phyloP scores from a whole-genome alignment of 2,888 invertebrate species.

The Epiperipatus broadwayi region DNA sequence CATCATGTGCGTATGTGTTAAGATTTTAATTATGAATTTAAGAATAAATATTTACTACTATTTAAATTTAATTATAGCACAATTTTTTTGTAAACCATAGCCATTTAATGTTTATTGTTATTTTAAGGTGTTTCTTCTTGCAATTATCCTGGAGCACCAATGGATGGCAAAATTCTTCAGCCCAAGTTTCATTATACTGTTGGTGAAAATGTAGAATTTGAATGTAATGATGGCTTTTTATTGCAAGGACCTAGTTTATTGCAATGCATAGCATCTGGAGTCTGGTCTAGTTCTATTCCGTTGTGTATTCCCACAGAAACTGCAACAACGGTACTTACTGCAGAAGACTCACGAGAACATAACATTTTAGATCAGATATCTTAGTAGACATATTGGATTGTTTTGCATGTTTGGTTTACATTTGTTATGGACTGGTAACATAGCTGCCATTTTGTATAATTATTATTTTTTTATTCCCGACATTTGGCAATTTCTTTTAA shows the following conservation, averaged over 20 bases:
- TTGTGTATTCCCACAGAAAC: conserved; percentile 37
- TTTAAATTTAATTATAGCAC: neutral
- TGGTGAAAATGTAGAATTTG: conserved; percentile 62
- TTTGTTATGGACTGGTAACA: too few species aligned
- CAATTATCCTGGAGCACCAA: conserved; percentile 66
- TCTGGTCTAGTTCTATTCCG: conserved; percentile 68
- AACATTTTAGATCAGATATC: too few species aligned
- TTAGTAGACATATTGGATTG: too few species aligned
- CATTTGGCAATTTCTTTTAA: too few species aligned
- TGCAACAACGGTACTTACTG: too few species aligned
- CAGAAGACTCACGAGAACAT: too few species aligned
- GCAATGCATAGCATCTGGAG: conserved; percentile 56
- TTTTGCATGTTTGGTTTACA: too few species aligned
- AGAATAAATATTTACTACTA: neutral
- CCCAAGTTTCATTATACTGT: conserved; percentile 74
- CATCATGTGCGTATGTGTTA: neutral
- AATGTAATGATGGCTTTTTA: conserved; percentile 54
- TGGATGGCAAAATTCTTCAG: conserved; percentile 62
- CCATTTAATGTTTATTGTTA: conserved; percentile 6
- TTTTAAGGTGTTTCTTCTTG: conserved; percentile 53
- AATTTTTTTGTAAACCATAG: neutral
- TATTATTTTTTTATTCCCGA: too few species aligned
- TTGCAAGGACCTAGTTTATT: conserved; percentile 56
- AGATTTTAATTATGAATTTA: neutral
- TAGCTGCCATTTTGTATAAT: too few species aligned